Conservation (phyloP, 2,888 invertebrate species). For the Sphaerophoria taeniata region DNA sequence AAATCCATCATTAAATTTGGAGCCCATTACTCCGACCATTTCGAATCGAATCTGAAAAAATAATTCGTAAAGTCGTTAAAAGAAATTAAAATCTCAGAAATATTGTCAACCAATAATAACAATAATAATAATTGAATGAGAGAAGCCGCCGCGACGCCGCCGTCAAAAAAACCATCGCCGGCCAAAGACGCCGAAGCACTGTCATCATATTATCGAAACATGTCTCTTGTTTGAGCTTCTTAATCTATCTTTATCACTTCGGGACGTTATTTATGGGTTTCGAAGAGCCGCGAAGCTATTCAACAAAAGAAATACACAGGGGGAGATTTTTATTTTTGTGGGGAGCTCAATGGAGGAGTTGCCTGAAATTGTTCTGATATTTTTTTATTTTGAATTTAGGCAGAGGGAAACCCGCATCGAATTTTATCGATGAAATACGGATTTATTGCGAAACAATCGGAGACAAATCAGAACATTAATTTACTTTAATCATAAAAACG, state of each 20-base stretch:
- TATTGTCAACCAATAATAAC: constrained; percentile 9
- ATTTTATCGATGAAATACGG: constrained; percentile 57
- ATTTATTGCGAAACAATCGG: constrained; percentile 67
- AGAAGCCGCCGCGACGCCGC: not conserved
- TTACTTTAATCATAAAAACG: constrained; percentile 59
- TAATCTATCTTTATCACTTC: constrained; percentile 26
- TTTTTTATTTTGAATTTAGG: constrained; percentile 19
- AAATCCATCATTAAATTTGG: constrained; percentile 26
- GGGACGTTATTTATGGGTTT: constrained; percentile 14
- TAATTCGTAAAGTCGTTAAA: constrained; percentile 51
- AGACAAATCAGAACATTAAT: constrained; percentile 59
- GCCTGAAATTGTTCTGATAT: not conserved
- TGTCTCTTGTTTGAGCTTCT: constrained; percentile 23
- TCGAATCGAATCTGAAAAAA: not conserved
- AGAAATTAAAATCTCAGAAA: constrained; percentile 38
- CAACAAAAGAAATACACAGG: not conserved
- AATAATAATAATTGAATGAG: constrained; percentile 52
- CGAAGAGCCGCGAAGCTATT: not conserved
- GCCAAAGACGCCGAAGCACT: not conserved
- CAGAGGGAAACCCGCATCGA: constrained; percentile 47
- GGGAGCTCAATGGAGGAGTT: not conserved
- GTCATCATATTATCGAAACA: constrained; percentile 34
- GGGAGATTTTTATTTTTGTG: not conserved
- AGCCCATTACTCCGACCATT: not conserved
- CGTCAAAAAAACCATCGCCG: not conserved